Base-by-base conservation (phyloP, 92 coral and sea anemone genomes). In the Meandrina meandrites region DNA sequence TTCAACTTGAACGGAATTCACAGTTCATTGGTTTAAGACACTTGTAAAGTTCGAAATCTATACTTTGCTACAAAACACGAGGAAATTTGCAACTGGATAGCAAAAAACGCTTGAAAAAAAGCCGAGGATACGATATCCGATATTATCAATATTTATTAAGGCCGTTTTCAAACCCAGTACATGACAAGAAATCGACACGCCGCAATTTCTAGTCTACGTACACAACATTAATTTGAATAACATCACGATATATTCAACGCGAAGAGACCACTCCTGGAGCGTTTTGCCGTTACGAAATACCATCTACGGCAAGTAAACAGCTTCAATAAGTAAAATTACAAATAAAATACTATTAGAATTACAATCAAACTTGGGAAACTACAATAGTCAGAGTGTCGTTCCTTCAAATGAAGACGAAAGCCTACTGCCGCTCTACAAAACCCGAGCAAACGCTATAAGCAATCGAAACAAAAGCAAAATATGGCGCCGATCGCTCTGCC, bases 381-480 rank as follows among this genome's bases (percentile, higher is more conserved):
- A 53, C 54, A 34, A 1, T 31, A 32, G 8, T 13, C 37, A 11
- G 72, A 54, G 11, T 24, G 54, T 51, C n/a, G n/a, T 35, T 76
- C 56, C 47, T 50, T 64, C 27, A 56, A 40, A 60, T 57, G n/a
- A 58, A 57, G 75, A 36, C 17, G 32, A 64, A n/a, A 4, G 48
- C 9, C 17, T 15, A 34, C 19, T 27, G 36, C 53, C n/a, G 75
- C 60, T 56, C 81, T 60, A 13, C 68, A n/a, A 83, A 62, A 42
- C 75, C 37, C 81, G 64, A 75, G 76, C 24, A 66, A 84, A 56
- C 75, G 70, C 30, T n/a, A 5, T 4, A 51, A 37, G 35, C 50
- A 21, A 60, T 67, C 37, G 84, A 86, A 79, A 86, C 89, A 86
- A 86, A 86, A 24, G 79, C 16, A 79, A 79, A 86, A 86, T 79